phyloP scores from a whole-genome alignment of 2,113 vertebrate genomes.

The Upupa epops region DNA sequence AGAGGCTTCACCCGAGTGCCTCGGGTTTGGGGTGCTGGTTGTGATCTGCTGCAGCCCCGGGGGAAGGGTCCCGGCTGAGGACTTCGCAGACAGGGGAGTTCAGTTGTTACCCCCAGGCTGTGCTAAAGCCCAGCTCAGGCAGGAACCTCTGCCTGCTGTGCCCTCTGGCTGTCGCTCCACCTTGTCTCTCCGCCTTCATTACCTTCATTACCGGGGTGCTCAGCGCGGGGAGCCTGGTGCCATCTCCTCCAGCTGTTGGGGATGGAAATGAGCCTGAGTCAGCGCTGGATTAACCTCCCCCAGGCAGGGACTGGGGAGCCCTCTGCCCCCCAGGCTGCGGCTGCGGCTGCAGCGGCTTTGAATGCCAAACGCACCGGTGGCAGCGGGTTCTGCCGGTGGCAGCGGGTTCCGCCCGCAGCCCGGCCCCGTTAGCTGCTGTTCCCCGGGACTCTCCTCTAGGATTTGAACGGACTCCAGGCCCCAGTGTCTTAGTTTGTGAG shows the following conservation, averaged over 20 bases:
- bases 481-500: background rate
- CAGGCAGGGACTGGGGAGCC: accelerated
- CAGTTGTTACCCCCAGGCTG: background rate
- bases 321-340: accelerated
- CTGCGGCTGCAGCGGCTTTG: background rate
- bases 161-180: background rate
- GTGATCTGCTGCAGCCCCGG: background rate
- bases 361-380: accelerated
- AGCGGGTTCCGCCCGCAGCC: background rate
- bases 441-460: accelerated
- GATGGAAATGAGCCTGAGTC: background rate
- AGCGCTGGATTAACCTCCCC: background rate
- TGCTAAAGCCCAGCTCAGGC: background rate
- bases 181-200: background rate
- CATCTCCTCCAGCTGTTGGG: background rate
- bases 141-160: background rate
- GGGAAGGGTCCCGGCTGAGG: background rate
- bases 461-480: background rate
- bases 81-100: background rate
- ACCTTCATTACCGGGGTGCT: background rate
- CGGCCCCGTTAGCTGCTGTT: background rate
- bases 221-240: accelerated
- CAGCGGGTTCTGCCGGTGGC: background rate
- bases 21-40: background rate
- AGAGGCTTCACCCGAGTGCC: background rate